Percentiles rank a stretch among this genome's conserved stretches.
Evolutionary conservation across 2,113 vertebrate species (phyloP).

Genomic region (Thunnus maccoyii): DNA sequence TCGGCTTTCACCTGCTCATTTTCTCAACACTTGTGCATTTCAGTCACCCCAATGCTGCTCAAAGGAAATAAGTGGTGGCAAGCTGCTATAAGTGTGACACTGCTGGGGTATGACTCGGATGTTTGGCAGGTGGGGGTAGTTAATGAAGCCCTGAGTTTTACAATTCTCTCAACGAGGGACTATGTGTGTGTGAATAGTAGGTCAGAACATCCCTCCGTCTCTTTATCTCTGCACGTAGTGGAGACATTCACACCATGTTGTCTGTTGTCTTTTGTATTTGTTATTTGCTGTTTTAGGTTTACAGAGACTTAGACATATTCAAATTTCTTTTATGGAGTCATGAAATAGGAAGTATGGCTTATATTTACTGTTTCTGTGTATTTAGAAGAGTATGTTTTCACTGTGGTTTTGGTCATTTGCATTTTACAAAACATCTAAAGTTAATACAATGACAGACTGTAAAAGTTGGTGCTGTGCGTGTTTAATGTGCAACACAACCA

Average conservation of each 20-base stretch:
- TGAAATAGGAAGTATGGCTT: not conserved
- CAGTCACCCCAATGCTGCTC: constrained; percentile 5
- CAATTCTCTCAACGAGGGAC: constrained; percentile 49
- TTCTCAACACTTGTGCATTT: constrained; percentile 14
- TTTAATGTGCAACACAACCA: too few species aligned
- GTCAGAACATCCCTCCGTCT: constrained; percentile 53
- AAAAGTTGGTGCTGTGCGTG: too few species aligned
- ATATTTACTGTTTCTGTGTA: not conserved
- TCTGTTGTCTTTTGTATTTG: constrained; percentile 28
- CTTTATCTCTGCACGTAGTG: constrained; percentile 42
- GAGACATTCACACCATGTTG: constrained; percentile 53
- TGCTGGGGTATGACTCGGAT: constrained; percentile 48
- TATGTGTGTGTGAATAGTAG: constrained; percentile 19
- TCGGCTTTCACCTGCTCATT: constrained; percentile 49
- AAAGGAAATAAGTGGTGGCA: constrained; percentile 44
- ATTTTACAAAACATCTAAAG: too few species aligned
- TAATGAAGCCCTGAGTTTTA: constrained; percentile 65
- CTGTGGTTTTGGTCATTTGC: not conserved
- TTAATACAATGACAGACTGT: too few species aligned
- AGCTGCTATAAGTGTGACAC: constrained; percentile 46
- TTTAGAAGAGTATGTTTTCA: not conserved
- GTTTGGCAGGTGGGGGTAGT: constrained; percentile 58
- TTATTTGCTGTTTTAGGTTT: constrained; percentile 17
- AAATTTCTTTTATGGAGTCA: not conserved
- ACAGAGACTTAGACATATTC: not conserved